Percentiles rank a stretch among this genome's conserved stretches.
phyloP scores from a whole-genome alignment of 2,888 invertebrate genomes.

The Perizoma affinitatum region DNA sequence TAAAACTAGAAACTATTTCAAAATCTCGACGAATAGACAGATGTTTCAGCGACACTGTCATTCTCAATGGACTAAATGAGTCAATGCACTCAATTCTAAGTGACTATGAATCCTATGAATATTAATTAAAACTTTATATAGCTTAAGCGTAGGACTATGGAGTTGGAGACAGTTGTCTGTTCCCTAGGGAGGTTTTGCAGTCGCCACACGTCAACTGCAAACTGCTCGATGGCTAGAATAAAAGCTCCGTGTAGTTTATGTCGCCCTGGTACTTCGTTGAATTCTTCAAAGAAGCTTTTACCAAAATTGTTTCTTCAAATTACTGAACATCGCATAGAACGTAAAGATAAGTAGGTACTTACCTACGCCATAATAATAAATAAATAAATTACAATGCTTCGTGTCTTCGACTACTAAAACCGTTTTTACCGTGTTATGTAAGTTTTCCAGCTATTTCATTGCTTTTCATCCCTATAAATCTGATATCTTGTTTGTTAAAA shows the following conservation, averaged over 20 bases:
- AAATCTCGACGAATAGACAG: too few relatives aligned
- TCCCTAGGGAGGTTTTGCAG: constrained; percentile 53
- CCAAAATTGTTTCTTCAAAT: constrained; percentile 6
- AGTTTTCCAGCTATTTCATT: too few relatives aligned
- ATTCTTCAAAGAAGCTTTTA: constrained; percentile 19
- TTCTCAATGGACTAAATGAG: constrained; percentile 1
- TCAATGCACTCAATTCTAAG: constrained; percentile 13
- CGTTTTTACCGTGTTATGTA: too few relatives aligned
- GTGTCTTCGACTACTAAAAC: too few relatives aligned
- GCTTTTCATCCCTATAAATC: too few relatives aligned
- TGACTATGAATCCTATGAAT: constrained; percentile 26
- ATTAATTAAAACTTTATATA: constrained; percentile 19
- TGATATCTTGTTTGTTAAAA: too few relatives aligned
- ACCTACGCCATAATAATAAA: too few relatives aligned
- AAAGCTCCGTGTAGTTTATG: constrained; percentile 38
- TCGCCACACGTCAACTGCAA: constrained; percentile 39
- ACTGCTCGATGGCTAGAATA: constrained; percentile 7
- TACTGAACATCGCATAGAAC: not conserved
- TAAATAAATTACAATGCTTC: too few relatives aligned
- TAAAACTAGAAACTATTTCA: too few relatives aligned
- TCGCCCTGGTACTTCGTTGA: constrained; percentile 36
- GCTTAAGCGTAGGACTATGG: constrained; percentile 35
- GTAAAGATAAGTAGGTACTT: too few relatives aligned
- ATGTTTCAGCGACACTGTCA: too few relatives aligned
- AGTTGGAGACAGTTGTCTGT: constrained; percentile 51